A percentile compares a stretch with the other conserved stretches of the same genome.
Evolutionary conservation across 2,797 vertebrate genomes (phyloP).

Genomic region (Anguilla obscura): DNA sequence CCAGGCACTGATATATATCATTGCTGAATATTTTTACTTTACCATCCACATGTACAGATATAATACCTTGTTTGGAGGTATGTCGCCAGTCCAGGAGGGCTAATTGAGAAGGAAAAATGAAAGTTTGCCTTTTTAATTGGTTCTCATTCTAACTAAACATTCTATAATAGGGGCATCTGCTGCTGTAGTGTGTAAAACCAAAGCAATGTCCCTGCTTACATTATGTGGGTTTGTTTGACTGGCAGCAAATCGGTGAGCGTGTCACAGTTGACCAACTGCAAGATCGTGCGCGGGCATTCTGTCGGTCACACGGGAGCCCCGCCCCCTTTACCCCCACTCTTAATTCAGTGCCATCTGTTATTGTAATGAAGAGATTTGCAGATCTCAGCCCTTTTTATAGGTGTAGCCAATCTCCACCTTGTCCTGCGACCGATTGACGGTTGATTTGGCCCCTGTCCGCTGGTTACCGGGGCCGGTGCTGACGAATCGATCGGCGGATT

Average conservation of each 20-base stretch:
- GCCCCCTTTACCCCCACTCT: neutral
- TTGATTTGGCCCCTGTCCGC: neutral
- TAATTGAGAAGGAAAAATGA: neutral
- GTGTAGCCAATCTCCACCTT: too few relatives aligned
- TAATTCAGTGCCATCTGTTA: conserved; percentile 11
- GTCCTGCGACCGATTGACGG: neutral
- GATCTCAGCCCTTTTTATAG: neutral
- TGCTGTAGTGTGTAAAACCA: neutral
- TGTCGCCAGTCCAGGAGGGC: neutral
- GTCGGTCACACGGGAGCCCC: neutral
- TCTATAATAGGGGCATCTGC: neutral
- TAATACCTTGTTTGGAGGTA: neutral
- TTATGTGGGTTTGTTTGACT: neutral
- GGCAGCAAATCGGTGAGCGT: neutral
- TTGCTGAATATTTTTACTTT: neutral
- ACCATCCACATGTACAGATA: neutral
- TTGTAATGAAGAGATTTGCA: neutral
- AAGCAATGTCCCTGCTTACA: neutral
- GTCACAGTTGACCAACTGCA: neutral
- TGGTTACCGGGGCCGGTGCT: neutral
- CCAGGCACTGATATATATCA: neutral
- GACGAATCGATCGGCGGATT: neutral
- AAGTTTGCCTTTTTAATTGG: neutral
- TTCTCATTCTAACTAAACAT: neutral
- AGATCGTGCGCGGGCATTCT: neutral